Conservation (phyloP, 2,113 vertebrate species). For the Mobula birostris region DNA sequence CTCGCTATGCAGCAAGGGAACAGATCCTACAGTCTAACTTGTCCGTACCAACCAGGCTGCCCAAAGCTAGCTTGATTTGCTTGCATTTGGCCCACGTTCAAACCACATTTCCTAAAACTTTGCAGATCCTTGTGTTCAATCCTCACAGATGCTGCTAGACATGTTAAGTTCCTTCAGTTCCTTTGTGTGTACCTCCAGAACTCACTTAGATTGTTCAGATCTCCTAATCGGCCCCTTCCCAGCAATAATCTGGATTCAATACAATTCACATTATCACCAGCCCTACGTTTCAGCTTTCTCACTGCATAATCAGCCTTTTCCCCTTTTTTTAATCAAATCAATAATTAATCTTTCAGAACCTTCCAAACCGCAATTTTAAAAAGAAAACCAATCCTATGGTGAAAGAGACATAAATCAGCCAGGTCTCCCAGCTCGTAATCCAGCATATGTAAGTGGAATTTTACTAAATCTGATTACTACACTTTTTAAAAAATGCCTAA, state of each 20-base stretch:
- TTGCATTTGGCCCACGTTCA: no score
- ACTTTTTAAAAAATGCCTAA: background rate
- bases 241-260: background rate
- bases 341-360: background rate
- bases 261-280: background rate
- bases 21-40: no score
- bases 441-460: background rate
- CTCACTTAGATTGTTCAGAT: background rate
- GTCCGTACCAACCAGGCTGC: no score
- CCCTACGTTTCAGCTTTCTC: slow-evolving; percentile 17
- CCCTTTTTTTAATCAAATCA: background rate
- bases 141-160: no score
- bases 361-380: background rate
- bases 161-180: no score
- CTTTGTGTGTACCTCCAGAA: slow-evolving; percentile 37
- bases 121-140: no score
- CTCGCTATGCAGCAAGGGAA: no score
- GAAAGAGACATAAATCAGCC: background rate
- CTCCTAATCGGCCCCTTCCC: background rate
- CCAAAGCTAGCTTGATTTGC: no score
- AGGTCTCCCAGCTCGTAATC: background rate
- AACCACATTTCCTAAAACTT: no score
- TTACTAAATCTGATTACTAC: slow-evolving; percentile 16
- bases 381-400: background rate
- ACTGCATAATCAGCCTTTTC: background rate